A percentile compares a stretch with the other conserved stretches of the same genome.
Conservation (phyloP, 2,113 vertebrate genomes). For the Corythornis vintsioides region DNA sequence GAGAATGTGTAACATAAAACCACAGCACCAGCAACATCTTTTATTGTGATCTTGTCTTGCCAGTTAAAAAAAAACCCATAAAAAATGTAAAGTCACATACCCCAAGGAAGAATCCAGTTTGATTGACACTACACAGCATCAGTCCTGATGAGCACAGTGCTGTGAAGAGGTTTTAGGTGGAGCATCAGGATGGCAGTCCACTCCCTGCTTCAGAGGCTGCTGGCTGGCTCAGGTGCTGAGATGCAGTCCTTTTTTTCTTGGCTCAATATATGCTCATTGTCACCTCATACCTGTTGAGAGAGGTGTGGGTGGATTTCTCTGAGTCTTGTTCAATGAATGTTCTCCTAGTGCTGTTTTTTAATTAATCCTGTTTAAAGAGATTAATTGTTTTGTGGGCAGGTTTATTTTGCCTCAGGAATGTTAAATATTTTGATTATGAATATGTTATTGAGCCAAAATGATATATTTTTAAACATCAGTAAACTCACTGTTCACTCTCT, state of each 20-base stretch:
- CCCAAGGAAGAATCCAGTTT: neutral
- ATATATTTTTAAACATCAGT: neutral
- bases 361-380: slow-evolving; percentile 41
- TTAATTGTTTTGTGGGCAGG: slow-evolving; percentile 5
- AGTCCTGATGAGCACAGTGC: fast-evolving
- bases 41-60: neutral
- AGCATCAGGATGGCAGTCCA: neutral
- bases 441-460: neutral
- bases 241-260: neutral
- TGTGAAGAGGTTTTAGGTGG: neutral
- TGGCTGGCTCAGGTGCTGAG: neutral
- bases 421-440: slow-evolving; percentile 28
- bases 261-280: neutral
- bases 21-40: neutral
- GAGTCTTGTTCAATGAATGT: neutral
- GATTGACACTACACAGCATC: neutral
- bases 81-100: neutral
- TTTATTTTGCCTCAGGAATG: slow-evolving; percentile 23
- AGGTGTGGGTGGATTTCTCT: slow-evolving; percentile 28
- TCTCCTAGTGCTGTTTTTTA: neutral
- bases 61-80: neutral
- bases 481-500: neutral
- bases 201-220: neutral
- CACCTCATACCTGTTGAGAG: slow-evolving; percentile 9
- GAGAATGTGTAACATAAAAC: neutral